Evolutionary conservation across 2,888 invertebrate species (phyloP).

Genomic region (Acrocera orbiculus): DNA sequence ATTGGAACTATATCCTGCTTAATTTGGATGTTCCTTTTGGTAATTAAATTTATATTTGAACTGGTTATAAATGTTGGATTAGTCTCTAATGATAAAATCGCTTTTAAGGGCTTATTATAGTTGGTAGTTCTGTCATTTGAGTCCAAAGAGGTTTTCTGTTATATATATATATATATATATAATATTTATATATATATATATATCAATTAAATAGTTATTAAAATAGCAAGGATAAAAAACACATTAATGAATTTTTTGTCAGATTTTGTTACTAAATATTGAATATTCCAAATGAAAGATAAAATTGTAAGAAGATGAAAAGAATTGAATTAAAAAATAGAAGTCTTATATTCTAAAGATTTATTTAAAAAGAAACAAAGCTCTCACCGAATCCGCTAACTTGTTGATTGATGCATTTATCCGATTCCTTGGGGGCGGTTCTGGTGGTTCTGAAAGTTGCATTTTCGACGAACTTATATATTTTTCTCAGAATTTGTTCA

Average conservation of each 20-base stretch:
- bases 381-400: constrained; percentile 31
- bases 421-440: constrained; percentile 32
- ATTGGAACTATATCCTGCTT: constrained; percentile 2
- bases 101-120: constrained; percentile 28
- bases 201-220: background rate
- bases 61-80: constrained; percentile 11
- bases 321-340: too few species aligned
- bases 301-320: background rate
- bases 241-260: background rate
- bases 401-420: constrained; percentile 32
- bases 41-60: too few species aligned
- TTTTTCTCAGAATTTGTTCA: too few species aligned
- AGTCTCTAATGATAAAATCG: constrained; percentile 26
- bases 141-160: constrained; percentile 29
- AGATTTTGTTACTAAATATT: background rate
- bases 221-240: background rate
- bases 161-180: constrained; percentile 7
- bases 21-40: constrained; percentile 1
- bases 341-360: background rate
- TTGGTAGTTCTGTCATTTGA: constrained; percentile 23
- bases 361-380: background rate
- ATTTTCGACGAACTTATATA: constrained; percentile 28
- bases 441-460: constrained; percentile 32
- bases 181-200: background rate
- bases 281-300: background rate